Evolutionary conservation across 2,113 vertebrate species (phyloP).

Genomic region (Psittacara wagleri): DNA sequence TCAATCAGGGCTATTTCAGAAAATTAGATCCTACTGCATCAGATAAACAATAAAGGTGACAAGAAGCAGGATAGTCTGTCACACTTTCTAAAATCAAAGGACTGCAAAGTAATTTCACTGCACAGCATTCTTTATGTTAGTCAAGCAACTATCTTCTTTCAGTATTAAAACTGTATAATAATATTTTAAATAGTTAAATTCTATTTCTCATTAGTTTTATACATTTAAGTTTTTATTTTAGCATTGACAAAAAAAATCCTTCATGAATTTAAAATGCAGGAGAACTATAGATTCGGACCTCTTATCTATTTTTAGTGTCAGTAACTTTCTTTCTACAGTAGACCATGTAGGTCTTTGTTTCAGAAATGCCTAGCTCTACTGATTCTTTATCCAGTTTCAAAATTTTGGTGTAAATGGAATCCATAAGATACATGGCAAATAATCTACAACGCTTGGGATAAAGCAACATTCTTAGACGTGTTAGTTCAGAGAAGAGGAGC

Average conservation of each 20-base stretch:
- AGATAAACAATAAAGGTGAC: not conserved
- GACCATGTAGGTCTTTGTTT: not conserved
- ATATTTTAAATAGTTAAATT: not conserved
- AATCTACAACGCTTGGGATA: not conserved
- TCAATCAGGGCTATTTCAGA: not conserved
- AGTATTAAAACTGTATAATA: not conserved
- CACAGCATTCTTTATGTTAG: not conserved
- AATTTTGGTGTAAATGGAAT: not conserved
- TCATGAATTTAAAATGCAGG: not conserved
- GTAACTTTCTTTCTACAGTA: not conserved
- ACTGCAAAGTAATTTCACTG: not conserved
- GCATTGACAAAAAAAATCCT: not conserved
- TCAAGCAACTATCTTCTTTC: not conserved
- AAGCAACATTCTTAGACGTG: not conserved
- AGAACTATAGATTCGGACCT: not conserved
- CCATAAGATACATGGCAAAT: fast-evolving
- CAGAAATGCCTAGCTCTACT: not conserved
- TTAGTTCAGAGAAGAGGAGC: not conserved
- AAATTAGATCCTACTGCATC: not conserved
- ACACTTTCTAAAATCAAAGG: not conserved
- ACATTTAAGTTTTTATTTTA: not conserved
- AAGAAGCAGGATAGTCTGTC: not conserved
- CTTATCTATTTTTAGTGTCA: not conserved
- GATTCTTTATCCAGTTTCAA: not conserved
- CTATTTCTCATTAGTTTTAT: not conserved